Base-by-base conservation (phyloP, 2,797 vertebrate genomes). In the Bucorvus abyssinicus region DNA sequence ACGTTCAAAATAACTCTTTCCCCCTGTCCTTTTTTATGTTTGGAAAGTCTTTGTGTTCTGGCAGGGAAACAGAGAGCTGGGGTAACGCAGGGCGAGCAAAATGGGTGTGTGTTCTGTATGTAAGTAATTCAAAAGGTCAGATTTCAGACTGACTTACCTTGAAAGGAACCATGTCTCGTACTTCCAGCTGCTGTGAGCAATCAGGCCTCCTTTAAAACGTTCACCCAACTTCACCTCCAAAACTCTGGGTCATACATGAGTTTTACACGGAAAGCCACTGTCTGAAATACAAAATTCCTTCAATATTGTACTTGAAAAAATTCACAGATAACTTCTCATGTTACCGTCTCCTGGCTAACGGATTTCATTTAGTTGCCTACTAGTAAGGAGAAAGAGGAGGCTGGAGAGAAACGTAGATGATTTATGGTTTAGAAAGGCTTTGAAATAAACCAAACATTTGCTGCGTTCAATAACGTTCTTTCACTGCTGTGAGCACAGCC, bases 391-490 rank as follows among this genome's bases (percentile, higher is more conserved):
- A 86, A 71, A 65, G 49, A 87, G 73, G 92, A 86, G 19, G 8
- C 47, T 77, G 67, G 76, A 79, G 83, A 60, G 56, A 94, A 70
- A 57, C 10, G 13, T 17, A 57, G 44, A 69, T 67, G 32, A 93
- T 79, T 79, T 84, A 50, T 50, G 44, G 23, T 76, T 94, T 70
- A 74, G 32, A 89, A 93, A 67, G 47, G 12, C 56, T 74, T 90
- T 95, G 70, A 95, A 94, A 94, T 68, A 77, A 87, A 77, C 59
- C 45, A 83, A 88, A 79, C 34, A 12, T 87, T 93, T 87, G 23
- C 19, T 82, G 74, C 26, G 49, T 76, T 86, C 44, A 93, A 12
- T 74, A 83, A 50, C 24, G 26, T 27, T 69, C 30, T 96, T 81
- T 76, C 52, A 29, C 44, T 80, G 70, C 22, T 88, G 45, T 67